Evolutionary conservation across 1,140 invertebrate genomes (phyloP).

Genomic region (Pseudomyrmex flavicornis): DNA sequence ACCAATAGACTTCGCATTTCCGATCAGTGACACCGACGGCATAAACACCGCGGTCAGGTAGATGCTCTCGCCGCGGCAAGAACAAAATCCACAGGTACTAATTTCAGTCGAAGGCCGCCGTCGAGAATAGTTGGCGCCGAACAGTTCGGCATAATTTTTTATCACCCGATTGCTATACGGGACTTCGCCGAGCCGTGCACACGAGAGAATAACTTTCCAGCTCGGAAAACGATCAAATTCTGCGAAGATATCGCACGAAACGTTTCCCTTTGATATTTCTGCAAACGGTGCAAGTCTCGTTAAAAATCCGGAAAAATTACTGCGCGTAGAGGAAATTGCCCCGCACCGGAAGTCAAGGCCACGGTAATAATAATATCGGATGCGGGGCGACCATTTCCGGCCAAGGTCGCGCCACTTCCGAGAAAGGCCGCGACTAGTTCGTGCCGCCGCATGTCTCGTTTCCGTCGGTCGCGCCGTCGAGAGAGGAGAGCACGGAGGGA

Average conservation of each 20-base stretch:
- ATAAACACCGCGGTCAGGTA: background rate
- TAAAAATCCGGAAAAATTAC: background rate
- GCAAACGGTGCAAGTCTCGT: too few relatives aligned
- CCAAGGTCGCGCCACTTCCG: conserved; percentile 59
- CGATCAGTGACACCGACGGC: background rate
- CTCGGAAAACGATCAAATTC: background rate
- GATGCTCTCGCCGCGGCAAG: background rate
- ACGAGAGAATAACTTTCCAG: conserved; percentile 4
- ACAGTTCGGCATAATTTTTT: conserved; percentile 14
- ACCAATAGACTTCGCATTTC: background rate
- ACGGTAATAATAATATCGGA: conserved; percentile 40
- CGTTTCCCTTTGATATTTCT: background rate
- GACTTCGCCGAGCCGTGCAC: background rate
- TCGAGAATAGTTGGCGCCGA: background rate
- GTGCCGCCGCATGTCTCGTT: conserved; percentile 19
- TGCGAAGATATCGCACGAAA: background rate
- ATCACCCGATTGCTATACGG: background rate
- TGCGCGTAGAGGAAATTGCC: background rate
- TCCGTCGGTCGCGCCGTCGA: conserved; percentile 6
- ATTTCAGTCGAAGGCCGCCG: conserved; percentile 11
- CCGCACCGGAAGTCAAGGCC: conserved; percentile 46
- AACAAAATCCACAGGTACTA: conserved; percentile 14
- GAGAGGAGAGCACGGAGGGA: background rate
- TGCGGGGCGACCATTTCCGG: background rate
- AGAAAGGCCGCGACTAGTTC: conserved; percentile 45